Evolutionary conservation across 1,140 invertebrate genomes (phyloP), one percentile per base, ranked within the genome.

Genomic region (Zaprionus ghesquierei): DNA sequence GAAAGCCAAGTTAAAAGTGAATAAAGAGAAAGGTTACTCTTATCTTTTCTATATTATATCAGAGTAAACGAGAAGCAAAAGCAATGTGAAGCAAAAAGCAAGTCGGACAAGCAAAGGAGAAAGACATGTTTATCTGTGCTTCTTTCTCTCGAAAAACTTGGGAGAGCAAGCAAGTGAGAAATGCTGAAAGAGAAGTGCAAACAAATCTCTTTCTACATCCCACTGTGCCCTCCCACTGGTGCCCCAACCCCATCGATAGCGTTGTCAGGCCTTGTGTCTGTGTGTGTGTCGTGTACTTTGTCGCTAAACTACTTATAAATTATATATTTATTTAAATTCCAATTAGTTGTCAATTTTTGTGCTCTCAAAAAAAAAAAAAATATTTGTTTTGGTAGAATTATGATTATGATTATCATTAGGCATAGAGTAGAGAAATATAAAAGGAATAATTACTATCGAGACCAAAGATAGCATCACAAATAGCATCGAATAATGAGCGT

Each of bases 401-500:
- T 69, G 65, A 75, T 81, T 84, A 85, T 62, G 60, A 79, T 89
- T 87, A 87, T 79, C 58, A 82, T 81, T 87, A 87, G 82, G 72
- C 75, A 75, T 89, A 89, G 41, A 46, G 77, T 89, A 87, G 84
- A 89, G 78, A 80, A 80, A 89, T 84, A 78, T 81, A 87, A 89
- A 80, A 84, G 80, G 80, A 77, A 89, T 89, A 89, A 89, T 89
- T 89, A 89, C 84, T 89, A 89, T 89, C 84, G 80, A 89, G 84
- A 89, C 84, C 84, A 89, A 89, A 89, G 85, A 89, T 89, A 89
- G 84, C 84, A 89, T 89, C 84, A 85, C 84, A 89, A 65, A 89
- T 89, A 89, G 84, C 84, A 84, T 89, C 84, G 85, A 89, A 89
- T 89, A 89, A 89, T 89, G 84, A 89, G 84, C 84, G 84, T 89